Base-by-base conservation (phyloP, 1,140 invertebrate species). In the Panagrolaimus sp. region DNA sequence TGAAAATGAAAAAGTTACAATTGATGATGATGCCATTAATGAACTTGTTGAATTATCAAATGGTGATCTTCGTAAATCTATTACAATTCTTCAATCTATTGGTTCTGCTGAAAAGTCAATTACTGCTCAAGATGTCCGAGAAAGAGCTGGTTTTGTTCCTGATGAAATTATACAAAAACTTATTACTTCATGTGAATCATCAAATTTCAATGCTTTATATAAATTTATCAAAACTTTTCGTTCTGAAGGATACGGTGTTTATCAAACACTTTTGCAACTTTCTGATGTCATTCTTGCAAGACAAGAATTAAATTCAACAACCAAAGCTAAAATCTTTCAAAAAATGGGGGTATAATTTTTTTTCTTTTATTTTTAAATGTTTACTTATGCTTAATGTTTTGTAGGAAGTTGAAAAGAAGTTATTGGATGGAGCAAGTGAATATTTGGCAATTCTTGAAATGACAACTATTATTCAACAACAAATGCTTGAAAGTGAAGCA, bases 381-480 rank as follows among this genome's bases (percentile, higher is more conserved):
- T 4, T 7, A 38, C 7, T 4, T 38, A 38, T 38, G 31, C 2
- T 38, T 4, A 38, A 4, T 38, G 2, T 38, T 38, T 38, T 38
- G 7, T 38, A 38, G 31, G 82, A 88, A 73, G 88, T 88, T 73
- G 90, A 91, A 78, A 91, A 90, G 79, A 88, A 91, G 69, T 84
- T 97, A 47, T 86, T 93, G 72, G 91, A 96, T 82, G 93, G 94
- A 27, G 91, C 91, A 9, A 92, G 92, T 76, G 94, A 98, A 86
- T 92, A 90, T 78, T 87, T 97, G 78, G 92, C 96, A 84, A 85
- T 97, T 9, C 90, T 96, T 79, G 90, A 92, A 85, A 84, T 97
- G 2, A 23, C 63, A 11, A 51, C 62, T 1, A 57, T 42, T 25
- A 68, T 80, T 53, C 76, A 72, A 16, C 53, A 51, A 38, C 73